Evolutionary conservation across 2,113 vertebrate genomes (phyloP).

Genomic region (Origma solitaria): DNA sequence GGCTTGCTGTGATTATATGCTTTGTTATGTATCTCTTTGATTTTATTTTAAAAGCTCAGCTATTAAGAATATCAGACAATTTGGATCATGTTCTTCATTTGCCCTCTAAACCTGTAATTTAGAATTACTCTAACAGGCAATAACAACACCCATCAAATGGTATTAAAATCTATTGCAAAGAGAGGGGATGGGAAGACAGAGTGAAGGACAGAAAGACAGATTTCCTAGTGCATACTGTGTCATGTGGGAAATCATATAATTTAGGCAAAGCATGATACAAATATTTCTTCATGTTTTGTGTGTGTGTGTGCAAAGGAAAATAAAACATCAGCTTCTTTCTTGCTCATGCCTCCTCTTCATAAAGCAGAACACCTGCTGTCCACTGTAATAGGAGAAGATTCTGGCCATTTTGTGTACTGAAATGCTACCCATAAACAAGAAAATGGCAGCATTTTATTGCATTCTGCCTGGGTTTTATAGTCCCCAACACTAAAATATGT

Average conservation of each 20-base stretch:
- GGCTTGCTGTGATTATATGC: neutral
- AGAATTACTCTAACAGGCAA: neutral
- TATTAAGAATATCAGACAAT: neutral
- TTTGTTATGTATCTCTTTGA: neutral
- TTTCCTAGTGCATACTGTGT: neutral
- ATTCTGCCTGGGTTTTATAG: neutral
- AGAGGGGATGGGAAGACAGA: neutral
- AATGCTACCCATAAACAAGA: neutral
- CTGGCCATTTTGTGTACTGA: neutral
- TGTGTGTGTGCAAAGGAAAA: neutral
- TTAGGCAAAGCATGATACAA: neutral
- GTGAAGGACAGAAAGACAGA: neutral
- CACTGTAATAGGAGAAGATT: neutral
- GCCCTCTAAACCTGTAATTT: neutral
- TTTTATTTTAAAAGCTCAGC: neutral
- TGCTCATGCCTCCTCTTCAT: neutral
- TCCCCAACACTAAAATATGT: neutral
- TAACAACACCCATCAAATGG: neutral
- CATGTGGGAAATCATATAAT: neutral
- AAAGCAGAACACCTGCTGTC: neutral
- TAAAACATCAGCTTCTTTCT: neutral
- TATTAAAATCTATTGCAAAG: neutral
- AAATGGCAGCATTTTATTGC: neutral
- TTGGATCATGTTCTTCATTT: neutral
- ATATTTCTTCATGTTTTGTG: neutral